Evolutionary conservation across 2,888 invertebrate species (phyloP).

Genomic region (Conistra vaccinii): DNA sequence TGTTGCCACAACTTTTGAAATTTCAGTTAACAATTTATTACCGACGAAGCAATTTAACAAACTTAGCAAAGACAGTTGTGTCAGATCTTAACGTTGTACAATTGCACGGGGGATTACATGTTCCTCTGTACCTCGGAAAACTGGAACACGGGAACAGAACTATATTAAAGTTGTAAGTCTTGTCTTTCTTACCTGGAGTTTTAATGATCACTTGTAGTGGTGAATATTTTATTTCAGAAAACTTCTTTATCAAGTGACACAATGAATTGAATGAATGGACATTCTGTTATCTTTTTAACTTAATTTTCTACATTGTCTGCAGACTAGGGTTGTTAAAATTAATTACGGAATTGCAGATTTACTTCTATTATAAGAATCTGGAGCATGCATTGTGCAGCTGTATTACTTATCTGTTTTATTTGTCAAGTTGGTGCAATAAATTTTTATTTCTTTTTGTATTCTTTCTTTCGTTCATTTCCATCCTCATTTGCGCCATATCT

Average conservation of each 20-base stretch:
- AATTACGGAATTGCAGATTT: conserved; percentile 9
- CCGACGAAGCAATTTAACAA: conserved; percentile 69
- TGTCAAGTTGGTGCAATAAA: conserved; percentile 2
- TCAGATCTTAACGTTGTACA: conserved; percentile 56
- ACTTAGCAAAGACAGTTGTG: conserved; percentile 70
- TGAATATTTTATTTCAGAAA: conserved; percentile 22
- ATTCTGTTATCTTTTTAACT: not conserved
- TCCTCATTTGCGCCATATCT: conserved; percentile 5
- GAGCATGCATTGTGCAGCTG: conserved; percentile 7
- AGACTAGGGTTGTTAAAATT: conserved; percentile 1
- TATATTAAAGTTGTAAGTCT: conserved; percentile 25
- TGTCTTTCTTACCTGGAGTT: conserved; percentile 26
- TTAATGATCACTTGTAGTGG: conserved; percentile 28
- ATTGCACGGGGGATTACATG: conserved; percentile 58
- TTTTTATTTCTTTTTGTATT: conserved; percentile 1
- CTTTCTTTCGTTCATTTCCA: not conserved
- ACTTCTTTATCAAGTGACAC: not conserved
- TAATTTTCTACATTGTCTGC: conserved; percentile 14
- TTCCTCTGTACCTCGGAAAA: conserved; percentile 28
- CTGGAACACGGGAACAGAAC: conserved; percentile 22
- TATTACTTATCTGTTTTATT: conserved; percentile 19
- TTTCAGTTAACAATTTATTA: conserved; percentile 74
- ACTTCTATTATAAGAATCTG: conserved; percentile 27
- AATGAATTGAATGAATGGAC: not conserved
- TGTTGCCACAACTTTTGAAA: conserved; percentile 72